Evolutionary conservation across 2,113 vertebrate species (phyloP), one percentile per base, ranked within the genome.

Genomic region (Nipponia nippon): DNA sequence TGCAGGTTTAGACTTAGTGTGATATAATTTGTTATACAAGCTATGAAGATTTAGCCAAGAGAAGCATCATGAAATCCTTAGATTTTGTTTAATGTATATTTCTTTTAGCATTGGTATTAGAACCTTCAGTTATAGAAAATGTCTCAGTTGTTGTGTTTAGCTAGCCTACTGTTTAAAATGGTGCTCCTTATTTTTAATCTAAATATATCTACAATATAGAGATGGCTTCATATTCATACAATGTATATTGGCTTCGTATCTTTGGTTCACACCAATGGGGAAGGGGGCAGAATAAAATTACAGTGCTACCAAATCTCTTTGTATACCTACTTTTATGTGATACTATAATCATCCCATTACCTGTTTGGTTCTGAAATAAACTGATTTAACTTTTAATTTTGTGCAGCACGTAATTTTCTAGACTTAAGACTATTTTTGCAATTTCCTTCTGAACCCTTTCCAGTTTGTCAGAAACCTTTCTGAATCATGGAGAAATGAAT

Each of bases 401-500:
- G 42, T 81, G 61, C 26, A 30, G 63, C 27, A 76, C 10, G 10
- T 42, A 11, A 34, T 86, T 93, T 95, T 78, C 67, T 81, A 63
- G 72, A 75, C 34, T 55, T 69, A 3, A 42, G 21, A 47, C 46
- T 95, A 63, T 84, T 89, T 84, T 87, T 91, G 26, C 73, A 53
- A 22, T 56, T 94, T 87, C 55, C 36, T 82, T 56, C 62, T 66
- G 71, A 96, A 66, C 32, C 38, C 16, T 78, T 93, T 40, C 56
- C 63, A 63, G 34, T 88, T 95, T 92, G 50, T 81, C 76, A 83
- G 80, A 76, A 92, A 71, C 56, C 79, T 81, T 89, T 93, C 94
- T 97, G 92, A 96, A 89, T 96, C 80, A 92, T 10, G 38, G 52
- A 93, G 72, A 78, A 90, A 94, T 96, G 80, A 95, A 93, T 95